Conservation (phyloP, 2,113 vertebrate species). For the Abramis brama region DNA sequence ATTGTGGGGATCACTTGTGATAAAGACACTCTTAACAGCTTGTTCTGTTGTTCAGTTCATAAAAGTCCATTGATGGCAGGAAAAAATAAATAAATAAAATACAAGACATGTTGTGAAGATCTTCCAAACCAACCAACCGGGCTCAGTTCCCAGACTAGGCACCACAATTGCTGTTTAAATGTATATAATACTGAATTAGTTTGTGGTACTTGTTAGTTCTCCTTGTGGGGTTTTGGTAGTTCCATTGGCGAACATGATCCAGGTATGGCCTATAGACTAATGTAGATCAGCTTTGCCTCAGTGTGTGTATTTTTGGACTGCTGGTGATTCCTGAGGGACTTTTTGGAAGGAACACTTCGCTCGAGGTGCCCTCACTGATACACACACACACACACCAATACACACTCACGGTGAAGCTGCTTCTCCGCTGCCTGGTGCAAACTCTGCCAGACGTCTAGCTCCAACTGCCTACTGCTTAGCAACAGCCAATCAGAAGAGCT, state of each 20-base stretch:
- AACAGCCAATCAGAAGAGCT: constrained; percentile 78
- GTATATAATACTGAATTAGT: not conserved
- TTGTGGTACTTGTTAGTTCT: not conserved
- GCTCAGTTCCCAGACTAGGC: not conserved
- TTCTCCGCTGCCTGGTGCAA: constrained; percentile 61
- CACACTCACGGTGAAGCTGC: constrained; percentile 40
- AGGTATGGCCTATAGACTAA: constrained; percentile 1
- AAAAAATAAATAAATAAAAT: not conserved
- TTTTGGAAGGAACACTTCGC: constrained; percentile 53
- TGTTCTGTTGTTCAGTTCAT: constrained; percentile 10
- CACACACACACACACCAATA: constrained; percentile 47
- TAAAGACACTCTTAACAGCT: constrained; percentile 7
- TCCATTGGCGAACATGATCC: constrained; percentile 12
- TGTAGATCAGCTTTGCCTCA: constrained; percentile 46
- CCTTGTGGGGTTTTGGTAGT: not conserved
- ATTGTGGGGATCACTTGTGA: constrained; percentile 24
- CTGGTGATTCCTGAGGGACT: constrained; percentile 52
- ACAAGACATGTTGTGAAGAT: not conserved
- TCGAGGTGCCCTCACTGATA: constrained; percentile 52
- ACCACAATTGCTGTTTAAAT: not conserved
- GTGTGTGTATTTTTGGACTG: constrained; percentile 58
- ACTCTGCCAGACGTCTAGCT: constrained; percentile 69
- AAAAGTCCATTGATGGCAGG: not conserved
- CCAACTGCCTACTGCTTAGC: constrained; percentile 80
- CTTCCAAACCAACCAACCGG: not conserved